Percentiles rank a stretch among this genome's conserved stretches.
Conservation (phyloP, 2,113 vertebrate genomes). For the Colossoma macropomum region DNA sequence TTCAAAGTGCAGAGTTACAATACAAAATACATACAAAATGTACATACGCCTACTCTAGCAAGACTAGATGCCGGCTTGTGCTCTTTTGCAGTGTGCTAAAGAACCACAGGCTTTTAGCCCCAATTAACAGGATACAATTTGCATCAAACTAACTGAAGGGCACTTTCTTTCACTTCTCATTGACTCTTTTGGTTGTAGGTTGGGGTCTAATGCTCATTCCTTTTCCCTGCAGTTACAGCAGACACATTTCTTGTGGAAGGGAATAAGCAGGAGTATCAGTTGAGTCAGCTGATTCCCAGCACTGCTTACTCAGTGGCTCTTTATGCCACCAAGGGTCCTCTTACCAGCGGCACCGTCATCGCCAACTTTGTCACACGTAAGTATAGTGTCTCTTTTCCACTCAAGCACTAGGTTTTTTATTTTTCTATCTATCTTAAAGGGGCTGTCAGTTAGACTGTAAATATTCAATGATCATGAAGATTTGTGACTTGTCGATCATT, state of each 20-base stretch:
- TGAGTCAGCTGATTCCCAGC: slow-evolving; percentile 86
- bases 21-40: too few species aligned
- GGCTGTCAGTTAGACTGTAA: too few species aligned
- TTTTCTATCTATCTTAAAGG: neutral
- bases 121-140: neutral
- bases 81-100: too few species aligned
- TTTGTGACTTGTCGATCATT: too few species aligned
- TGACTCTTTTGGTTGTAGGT: too few species aligned
- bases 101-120: too few species aligned
- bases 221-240: slow-evolving; percentile 78
- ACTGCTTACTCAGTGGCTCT: slow-evolving; percentile 88
- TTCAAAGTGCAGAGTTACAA: too few species aligned
- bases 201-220: neutral
- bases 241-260: slow-evolving; percentile 94
- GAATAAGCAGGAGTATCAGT: slow-evolving; percentile 85
- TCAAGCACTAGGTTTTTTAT: too few species aligned
- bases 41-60: too few species aligned
- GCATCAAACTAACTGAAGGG: neutral
- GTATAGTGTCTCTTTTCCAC: slow-evolving; percentile 57
- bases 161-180: neutral
- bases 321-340: slow-evolving; percentile 88
- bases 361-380: slow-evolving; percentile 93
- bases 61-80: too few species aligned
- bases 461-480: too few species aligned
- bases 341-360: slow-evolving; percentile 87